Conservation (phyloP, 2,113 vertebrate species). For the Stigmatopora argus region DNA sequence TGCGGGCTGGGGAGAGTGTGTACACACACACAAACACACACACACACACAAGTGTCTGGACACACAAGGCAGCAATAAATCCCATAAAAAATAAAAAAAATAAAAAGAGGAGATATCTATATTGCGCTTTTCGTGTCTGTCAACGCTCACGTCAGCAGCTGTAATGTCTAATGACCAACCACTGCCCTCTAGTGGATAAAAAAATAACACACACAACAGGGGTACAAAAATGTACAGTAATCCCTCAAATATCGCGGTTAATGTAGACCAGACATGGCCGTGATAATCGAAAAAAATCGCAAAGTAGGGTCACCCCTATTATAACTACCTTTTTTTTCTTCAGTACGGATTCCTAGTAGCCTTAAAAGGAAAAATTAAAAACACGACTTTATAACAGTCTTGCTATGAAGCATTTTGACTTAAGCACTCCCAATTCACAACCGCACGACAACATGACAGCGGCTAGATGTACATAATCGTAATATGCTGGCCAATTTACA, state of each 20-base stretch:
- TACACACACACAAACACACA: slow-evolving; percentile 19
- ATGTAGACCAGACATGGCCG: too few species aligned
- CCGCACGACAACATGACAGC: too few species aligned
- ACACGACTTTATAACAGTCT: too few species aligned
- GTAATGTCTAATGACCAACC: neutral
- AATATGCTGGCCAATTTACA: neutral
- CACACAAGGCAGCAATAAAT: slow-evolving; percentile 12
- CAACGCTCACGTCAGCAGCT: neutral
- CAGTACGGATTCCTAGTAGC: too few species aligned
- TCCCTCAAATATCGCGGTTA: too few species aligned
- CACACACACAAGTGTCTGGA: slow-evolving; percentile 10
- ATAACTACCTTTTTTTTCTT: too few species aligned
- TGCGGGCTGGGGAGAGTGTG: slow-evolving; percentile 33
- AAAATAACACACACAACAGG: neutral
- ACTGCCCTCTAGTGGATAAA: neutral
- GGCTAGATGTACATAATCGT: too few species aligned
- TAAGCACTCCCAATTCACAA: too few species aligned
- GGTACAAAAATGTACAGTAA: neutral
- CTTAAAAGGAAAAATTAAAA: too few species aligned
- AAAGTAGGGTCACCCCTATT: too few species aligned
- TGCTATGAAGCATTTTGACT: too few species aligned
- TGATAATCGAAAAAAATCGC: too few species aligned
- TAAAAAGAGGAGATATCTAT: neutral
- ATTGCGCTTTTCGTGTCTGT: neutral
- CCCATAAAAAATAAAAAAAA: neutral